Percentiles rank a stretch among this genome's conserved stretches.
Conservation (phyloP, 2,888 invertebrate species). For the Oasisia sp. region DNA sequence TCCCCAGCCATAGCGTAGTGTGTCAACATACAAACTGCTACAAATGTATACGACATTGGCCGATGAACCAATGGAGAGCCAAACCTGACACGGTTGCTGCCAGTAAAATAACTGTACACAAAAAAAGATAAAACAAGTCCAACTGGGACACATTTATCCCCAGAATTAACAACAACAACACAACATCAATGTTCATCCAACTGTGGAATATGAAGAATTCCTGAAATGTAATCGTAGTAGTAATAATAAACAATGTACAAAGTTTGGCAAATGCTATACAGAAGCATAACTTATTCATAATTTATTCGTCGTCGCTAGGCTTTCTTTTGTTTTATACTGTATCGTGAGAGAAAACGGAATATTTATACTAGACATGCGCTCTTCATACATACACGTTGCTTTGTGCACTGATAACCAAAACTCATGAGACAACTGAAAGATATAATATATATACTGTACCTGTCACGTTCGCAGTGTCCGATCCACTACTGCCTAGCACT, state of each 20-base stretch:
- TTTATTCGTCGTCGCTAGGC: not conserved
- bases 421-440: not conserved
- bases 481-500: not conserved
- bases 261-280: conserved; percentile 13
- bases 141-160: conserved; percentile 21
- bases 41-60: not conserved
- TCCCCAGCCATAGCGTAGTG: not conserved
- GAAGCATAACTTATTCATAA: not conserved
- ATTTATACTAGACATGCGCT: not conserved
- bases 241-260: conserved; percentile 1
- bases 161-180: conserved; percentile 17
- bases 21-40: conserved; percentile 1
- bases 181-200: conserved; percentile 14
- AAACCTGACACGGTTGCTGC: not conserved
- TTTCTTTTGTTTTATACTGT: not conserved
- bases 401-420: not conserved
- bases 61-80: conserved; percentile 7
- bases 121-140: conserved; percentile 19
- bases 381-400: not conserved
- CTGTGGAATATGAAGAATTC: not conserved
- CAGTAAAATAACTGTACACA: conserved; percentile 14
- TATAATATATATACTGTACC: not conserved
- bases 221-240: conserved; percentile 7
- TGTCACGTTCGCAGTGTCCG: not conserved
- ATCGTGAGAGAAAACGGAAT: not conserved